Evolutionary conservation across 2,113 vertebrate species (phyloP), one percentile per base, ranked within the genome.

Genomic region (Megalops atlanticus): DNA sequence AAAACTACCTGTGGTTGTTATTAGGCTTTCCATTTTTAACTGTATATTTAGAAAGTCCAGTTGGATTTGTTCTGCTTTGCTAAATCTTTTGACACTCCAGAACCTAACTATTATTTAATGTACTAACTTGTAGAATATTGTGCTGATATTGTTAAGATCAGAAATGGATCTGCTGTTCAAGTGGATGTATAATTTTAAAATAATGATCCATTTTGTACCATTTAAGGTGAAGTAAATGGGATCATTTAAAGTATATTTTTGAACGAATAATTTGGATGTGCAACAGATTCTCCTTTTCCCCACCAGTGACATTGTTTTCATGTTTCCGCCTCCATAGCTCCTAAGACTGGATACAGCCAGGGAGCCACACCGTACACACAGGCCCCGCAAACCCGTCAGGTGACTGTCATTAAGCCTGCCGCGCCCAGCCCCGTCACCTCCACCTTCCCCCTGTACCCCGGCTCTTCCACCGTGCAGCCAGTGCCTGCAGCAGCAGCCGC

Each of bases 321-420:
- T n/a, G n/a, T 64, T 54, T 70, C 6, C 27, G 5, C 21, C 16
- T 35, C 71, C 41, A 27, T 88, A 98, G 98, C 96, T 78, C 95
- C 97, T 0, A 99, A 99, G 95, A 93, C 96, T 40, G 97, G 95
- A 72, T 99, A 99, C 84, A 99, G 95, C 85, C 98, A 99, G 91
- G 97, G 96, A 47, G 96, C 96, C 77, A 96, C 97, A 76, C 96
- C 97, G 0, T 99, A 99, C 88, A 98, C 97, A 1, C 98, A 99
- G 94, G 96, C 95, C 82, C 98, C 98, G 91, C 97, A 98, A 89
- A 96, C 96, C 54, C 94, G 98, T 0, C 98, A 99, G 91, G 98
- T 99, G 88, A 99, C 98, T 24, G 97, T 97, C 86, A 98, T 99
- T 89, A 99, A 99, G 85, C 97, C 97, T 83, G 97, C 98, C 38